Evolutionary conservation across 2,888 invertebrate species (phyloP).

Genomic region (Acrobeloides nanus): DNA sequence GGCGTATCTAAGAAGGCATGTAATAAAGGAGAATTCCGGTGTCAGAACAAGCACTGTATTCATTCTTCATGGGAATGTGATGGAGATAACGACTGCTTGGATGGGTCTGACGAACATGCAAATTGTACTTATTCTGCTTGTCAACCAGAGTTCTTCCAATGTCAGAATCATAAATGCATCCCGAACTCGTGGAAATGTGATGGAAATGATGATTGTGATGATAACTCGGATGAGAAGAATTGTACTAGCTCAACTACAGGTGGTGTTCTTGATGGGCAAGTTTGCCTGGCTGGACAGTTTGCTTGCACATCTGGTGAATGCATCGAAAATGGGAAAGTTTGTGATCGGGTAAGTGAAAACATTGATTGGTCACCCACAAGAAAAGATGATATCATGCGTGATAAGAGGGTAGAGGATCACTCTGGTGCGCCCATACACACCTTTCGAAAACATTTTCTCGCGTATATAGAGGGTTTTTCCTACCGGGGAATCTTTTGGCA

Average conservation of each 20-base stretch:
- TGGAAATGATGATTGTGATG: slow-evolving; percentile 81
- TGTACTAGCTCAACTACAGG: slow-evolving; percentile 16
- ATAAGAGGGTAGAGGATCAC: no score
- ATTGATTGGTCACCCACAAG: no score
- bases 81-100: slow-evolving; percentile 88
- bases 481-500: no score
- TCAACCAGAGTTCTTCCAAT: slow-evolving; percentile 67
- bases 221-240: slow-evolving; percentile 73
- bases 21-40: slow-evolving; percentile 55
- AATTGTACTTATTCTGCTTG: slow-evolving; percentile 53
- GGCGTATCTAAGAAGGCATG: slow-evolving; percentile 54
- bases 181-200: slow-evolving; percentile 84
- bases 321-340: slow-evolving; percentile 61
- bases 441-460: no score
- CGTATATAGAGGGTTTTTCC: no score
- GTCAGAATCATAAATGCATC: slow-evolving; percentile 68
- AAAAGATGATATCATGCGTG: no score
- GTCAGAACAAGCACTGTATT: slow-evolving; percentile 74
- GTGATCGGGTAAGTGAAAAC: no score
- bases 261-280: slow-evolving; percentile 49
- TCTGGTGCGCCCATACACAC: no score
- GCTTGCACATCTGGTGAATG: slow-evolving; percentile 73
- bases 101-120: slow-evolving; percentile 78
- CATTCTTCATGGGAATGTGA: slow-evolving; percentile 88
- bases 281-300: slow-evolving; percentile 81